Evolutionary conservation across 2,113 vertebrate species (phyloP), one percentile per base, ranked within the genome.

Genomic region (Chrysochloris asiatica): DNA sequence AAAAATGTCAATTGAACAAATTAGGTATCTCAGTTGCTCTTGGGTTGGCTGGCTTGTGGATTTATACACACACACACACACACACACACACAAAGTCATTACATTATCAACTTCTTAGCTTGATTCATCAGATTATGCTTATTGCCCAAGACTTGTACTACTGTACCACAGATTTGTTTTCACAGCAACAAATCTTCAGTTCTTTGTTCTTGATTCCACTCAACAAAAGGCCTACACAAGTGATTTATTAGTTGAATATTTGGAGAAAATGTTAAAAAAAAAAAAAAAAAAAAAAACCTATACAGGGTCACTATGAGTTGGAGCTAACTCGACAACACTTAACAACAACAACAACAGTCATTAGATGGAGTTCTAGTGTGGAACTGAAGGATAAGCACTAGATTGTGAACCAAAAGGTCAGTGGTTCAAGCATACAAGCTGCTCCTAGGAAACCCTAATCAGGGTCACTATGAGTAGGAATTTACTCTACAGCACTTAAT

Each of bases 101-200:
- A 94, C 61, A 94, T 82, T 96, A 95, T 88, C 86, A 95, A 94
- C 91, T 95, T 80, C 72, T 75, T 96, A 91, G 95, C 90, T 97
- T 97, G 96, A 96, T 89, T 95, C 92, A 94, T 63, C 17, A 21
- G 93, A 96, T 93, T 93, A 95, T 71, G 47, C 96, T 96, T 97
- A 96, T 91, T 78, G 11, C 97, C 97, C 96, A 96, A 92, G 91
- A 97, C 93, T 97, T 95, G 59, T 97, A 96, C 97, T 98, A 96
- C 98, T 98, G 96, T 97, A 95, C n/a, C n/a, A 86, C 3, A 7
- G 6, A 92, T 97, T 96, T 96, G 61, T 98, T 98, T 97, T 97
- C 97, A 96, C 93, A 98, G 98, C 98, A 98, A 97, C 98, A 98
- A 98, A 93, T 96, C 87, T 97, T 97, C 61, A 90, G 87, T 96